phyloP scores from a whole-genome alignment of 2,888 invertebrate genomes.

The Sinopyrophorus schimmeli region DNA sequence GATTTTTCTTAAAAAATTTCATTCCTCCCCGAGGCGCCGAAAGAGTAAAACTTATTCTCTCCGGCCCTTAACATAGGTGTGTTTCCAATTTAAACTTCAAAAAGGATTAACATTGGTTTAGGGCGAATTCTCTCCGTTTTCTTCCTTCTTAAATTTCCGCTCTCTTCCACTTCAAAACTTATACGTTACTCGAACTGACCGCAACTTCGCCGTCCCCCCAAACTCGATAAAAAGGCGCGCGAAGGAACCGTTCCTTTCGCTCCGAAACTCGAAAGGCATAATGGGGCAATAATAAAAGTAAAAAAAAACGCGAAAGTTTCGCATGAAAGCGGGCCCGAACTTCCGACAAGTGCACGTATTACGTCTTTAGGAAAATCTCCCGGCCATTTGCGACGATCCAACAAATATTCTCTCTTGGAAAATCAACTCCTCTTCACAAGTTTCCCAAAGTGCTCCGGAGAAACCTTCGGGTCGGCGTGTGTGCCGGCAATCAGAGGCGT shows the following conservation, averaged over 20 bases:
- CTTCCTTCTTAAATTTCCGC: too few species aligned
- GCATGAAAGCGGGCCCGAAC: conserved; percentile 16
- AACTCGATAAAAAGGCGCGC: background rate
- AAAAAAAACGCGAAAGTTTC: conserved; percentile 2
- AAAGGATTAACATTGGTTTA: too few species aligned
- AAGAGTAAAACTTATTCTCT: too few species aligned
- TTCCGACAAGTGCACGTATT: conserved; percentile 25
- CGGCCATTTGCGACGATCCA: conserved; percentile 20
- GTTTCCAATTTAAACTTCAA: too few species aligned
- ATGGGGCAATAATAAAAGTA: background rate
- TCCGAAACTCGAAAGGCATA: too few species aligned
- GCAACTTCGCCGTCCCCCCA: too few species aligned
- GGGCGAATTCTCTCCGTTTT: too few species aligned
- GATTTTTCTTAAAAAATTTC: too few species aligned
- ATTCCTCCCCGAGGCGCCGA: too few species aligned
- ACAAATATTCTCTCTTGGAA: conserved; percentile 25
- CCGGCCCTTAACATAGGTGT: too few species aligned
- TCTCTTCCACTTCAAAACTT: too few species aligned
- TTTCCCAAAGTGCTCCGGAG: conserved; percentile 27
- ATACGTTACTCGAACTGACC: too few species aligned
- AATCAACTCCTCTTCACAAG: conserved; percentile 31
- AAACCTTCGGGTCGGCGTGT: conserved; percentile 15
- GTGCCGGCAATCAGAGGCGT: conserved; percentile 26
- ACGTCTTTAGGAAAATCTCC: conserved; percentile 19
- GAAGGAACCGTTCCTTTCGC: background rate